Conservation (phyloP, 2,113 vertebrate species). For the Craseonycteris thonglongyai region DNA sequence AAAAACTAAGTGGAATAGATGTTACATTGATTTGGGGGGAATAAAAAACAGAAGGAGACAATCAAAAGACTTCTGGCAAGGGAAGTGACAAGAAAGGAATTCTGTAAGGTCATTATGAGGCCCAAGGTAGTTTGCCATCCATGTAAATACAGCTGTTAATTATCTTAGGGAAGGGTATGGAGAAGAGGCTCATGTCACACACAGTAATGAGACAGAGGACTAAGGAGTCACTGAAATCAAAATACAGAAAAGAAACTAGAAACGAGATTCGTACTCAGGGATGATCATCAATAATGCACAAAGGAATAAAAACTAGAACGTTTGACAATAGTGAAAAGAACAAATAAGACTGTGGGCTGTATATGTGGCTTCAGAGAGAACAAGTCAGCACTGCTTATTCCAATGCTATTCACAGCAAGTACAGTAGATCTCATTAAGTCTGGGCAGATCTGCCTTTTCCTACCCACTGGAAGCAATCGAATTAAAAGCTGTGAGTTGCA, state of each 20-base stretch:
- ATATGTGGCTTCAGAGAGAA: not conserved
- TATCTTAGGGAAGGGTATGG: not conserved
- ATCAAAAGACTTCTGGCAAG: constrained; percentile 4
- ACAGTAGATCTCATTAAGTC: constrained; percentile 42
- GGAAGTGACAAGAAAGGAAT: not conserved
- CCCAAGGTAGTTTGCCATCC: not conserved
- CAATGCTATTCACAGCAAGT: not conserved
- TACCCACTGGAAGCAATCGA: not conserved
- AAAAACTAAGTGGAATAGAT: not conserved
- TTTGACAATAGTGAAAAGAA: constrained; percentile 42
- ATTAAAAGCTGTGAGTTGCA: not conserved
- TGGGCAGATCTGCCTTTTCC: constrained; percentile 22
- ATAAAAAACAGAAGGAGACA: not conserved
- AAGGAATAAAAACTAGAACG: constrained; percentile 15
- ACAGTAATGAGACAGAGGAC: not conserved
- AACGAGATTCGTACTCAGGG: not conserved
- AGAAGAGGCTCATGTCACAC: not conserved
- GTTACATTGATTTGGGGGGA: not conserved
- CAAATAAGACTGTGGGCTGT: constrained; percentile 10
- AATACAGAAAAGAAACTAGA: not conserved
- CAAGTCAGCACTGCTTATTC: not conserved
- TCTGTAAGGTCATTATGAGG: not conserved
- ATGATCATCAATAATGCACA: constrained; percentile 56
- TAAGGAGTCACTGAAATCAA: not conserved
- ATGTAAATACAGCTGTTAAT: not conserved